A percentile compares a stretch with the other conserved stretches of the same genome.
Conservation (phyloP, 2,888 invertebrate species). For the Ophonus ardosiacus region DNA sequence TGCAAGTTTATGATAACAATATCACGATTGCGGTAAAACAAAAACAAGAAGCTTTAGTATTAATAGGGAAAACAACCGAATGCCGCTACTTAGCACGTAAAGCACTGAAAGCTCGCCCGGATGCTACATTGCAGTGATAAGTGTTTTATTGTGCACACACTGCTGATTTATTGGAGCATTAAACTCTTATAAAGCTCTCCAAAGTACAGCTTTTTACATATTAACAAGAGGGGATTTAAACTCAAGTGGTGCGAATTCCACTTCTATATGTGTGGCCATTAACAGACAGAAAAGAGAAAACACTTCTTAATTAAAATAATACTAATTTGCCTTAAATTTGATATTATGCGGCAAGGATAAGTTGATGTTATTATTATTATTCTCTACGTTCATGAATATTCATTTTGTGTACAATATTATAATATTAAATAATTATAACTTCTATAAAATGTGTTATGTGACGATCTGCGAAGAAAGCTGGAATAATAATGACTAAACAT, state of each 20-base stretch:
- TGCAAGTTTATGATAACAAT: no score
- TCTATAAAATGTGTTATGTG: no score
- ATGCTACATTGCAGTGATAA: constrained; percentile 31
- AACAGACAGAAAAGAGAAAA: neutral
- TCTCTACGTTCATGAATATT: no score
- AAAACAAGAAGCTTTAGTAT: constrained; percentile 13
- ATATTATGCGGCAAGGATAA: no score
- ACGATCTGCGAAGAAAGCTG: no score
- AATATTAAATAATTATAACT: no score
- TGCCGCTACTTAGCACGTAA: constrained; percentile 13
- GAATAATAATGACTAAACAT: no score
- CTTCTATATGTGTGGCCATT: neutral
- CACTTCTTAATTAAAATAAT: no score
- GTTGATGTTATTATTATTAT: no score
- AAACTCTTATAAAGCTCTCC: constrained; percentile 47
- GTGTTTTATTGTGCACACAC: constrained; percentile 39
- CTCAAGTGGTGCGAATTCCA: neutral
- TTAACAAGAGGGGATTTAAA: neutral
- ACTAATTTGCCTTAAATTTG: no score
- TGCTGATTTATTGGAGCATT: constrained; percentile 43
- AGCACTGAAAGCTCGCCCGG: neutral
- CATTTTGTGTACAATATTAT: no score
- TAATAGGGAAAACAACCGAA: constrained; percentile 13
- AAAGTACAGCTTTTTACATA: neutral
- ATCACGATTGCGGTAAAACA: neutral